Evolutionary conservation across 2,113 vertebrate species (phyloP).

Genomic region (Coracopsis vasa): DNA sequence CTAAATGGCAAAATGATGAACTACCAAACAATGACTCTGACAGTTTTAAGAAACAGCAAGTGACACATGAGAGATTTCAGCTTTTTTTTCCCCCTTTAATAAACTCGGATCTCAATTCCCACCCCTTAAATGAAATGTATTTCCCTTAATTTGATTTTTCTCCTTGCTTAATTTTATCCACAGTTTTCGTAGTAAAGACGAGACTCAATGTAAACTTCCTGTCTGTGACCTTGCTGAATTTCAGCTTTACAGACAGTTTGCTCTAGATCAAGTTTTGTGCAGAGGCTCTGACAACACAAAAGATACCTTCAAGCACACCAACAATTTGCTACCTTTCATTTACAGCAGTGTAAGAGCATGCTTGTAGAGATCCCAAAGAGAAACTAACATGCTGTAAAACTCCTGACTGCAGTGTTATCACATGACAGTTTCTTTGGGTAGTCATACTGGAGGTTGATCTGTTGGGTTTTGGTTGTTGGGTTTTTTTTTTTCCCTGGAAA

Average conservation of each 20-base stretch:
- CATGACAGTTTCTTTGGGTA: not conserved
- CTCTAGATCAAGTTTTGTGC: not conserved
- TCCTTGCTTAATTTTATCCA: not conserved
- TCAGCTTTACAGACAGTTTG: not conserved
- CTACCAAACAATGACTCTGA: not conserved
- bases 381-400: not conserved
- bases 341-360: not conserved
- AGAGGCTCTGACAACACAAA: not conserved
- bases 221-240: not conserved
- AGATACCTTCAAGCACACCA: not conserved
- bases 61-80: not conserved
- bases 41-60: not conserved
- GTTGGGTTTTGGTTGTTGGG: not conserved
- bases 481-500: not conserved
- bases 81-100: not conserved
- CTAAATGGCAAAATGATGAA: not conserved
- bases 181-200: not conserved
- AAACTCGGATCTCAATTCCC: not conserved
- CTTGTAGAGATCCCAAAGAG: not conserved
- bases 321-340: not conserved
- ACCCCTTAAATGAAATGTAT: not conserved
- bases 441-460: not conserved
- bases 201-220: not conserved
- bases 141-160: not conserved
- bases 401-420: not conserved